A percentile compares a stretch with the other conserved stretches of the same genome.
Evolutionary conservation across 2,888 invertebrate genomes (phyloP).

Genomic region (Homarus gammarus): DNA sequence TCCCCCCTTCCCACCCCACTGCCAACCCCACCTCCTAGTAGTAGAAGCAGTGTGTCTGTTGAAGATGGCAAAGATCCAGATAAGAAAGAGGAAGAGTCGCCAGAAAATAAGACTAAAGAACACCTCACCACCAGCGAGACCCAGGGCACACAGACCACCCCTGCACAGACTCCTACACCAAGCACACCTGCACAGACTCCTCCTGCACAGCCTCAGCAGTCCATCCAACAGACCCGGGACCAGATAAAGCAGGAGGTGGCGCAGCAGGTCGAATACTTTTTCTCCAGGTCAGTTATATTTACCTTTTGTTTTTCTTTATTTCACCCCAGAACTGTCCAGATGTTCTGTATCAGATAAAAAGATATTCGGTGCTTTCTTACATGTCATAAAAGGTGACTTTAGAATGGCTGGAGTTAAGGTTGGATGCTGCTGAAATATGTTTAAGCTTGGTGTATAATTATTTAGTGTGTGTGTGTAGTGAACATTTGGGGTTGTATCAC

Average conservation of each 20-base stretch:
- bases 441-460: too few species aligned
- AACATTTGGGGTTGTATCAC: too few species aligned
- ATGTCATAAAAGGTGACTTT: too few species aligned
- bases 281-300: conserved; percentile 87
- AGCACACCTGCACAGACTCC: conserved; percentile 76
- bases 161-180: conserved; percentile 54
- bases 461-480: too few species aligned
- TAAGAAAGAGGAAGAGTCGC: background rate
- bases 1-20: conserved; percentile 39
- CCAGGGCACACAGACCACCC: conserved; percentile 61
- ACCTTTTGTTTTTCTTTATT: background rate
- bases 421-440: too few species aligned
- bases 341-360: too few species aligned
- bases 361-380: too few species aligned
- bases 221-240: conserved; percentile 82
- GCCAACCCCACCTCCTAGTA: conserved; percentile 13
- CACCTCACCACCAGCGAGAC: conserved; percentile 47
- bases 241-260: conserved; percentile 89
- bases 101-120: conserved; percentile 8
- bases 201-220: conserved; percentile 79
- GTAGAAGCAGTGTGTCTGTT: conserved; percentile 2
- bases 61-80: conserved; percentile 6
- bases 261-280: conserved; percentile 92
- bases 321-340: too few species aligned
- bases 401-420: too few species aligned